Conservation (phyloP, 1,140 invertebrate species). For the Nephotettix cincticeps region DNA sequence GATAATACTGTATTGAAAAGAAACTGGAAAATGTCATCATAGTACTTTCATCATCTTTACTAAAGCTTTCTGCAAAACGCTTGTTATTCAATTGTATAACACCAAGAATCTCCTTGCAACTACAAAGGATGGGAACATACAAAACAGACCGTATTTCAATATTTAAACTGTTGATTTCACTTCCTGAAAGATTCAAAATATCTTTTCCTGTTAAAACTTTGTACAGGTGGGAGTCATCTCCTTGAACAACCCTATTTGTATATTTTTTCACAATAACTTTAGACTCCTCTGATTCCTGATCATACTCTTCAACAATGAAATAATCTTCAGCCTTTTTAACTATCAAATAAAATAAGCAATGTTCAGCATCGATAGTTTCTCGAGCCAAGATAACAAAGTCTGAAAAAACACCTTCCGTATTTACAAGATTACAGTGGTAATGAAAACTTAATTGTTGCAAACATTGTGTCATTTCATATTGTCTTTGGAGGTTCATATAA, state of each 20-base stretch:
- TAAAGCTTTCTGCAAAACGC: neutral
- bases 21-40: neutral
- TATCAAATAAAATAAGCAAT: neutral
- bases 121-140: neutral
- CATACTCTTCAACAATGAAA: neutral
- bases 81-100: neutral
- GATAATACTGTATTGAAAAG: neutral
- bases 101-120: neutral
- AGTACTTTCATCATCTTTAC: neutral
- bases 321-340: no score
- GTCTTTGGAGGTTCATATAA: no score
- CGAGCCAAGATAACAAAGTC: neutral
- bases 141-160: neutral
- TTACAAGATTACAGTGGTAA: neutral
- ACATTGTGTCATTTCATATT: neutral
- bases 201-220: neutral
- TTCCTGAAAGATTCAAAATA: neutral
- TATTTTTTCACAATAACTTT: neutral
- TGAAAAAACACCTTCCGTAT: neutral
- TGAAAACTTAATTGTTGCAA: neutral
- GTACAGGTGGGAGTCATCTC: neutral
- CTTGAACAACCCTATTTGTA: neutral
- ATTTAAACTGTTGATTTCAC: neutral
- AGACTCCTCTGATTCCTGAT: neutral
- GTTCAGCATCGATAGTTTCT: slow-evolving; percentile 4